Evolutionary conservation across 2,113 vertebrate genomes (phyloP), one percentile per base, ranked within the genome.

Genomic region (Oncorhynchus keta): DNA sequence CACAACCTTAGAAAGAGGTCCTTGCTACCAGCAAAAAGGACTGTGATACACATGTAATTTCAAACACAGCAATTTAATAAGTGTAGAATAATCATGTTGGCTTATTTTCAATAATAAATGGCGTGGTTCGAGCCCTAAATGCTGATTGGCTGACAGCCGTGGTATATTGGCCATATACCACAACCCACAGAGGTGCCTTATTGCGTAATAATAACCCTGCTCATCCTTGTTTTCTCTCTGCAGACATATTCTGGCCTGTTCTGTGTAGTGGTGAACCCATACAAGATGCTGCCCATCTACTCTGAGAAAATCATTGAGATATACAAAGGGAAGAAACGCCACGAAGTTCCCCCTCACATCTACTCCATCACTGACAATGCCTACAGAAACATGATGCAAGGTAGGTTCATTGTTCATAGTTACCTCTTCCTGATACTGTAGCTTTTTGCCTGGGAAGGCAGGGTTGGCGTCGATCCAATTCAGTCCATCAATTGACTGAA

Each of bases 361-460:
- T 99, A 99, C 0, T 92, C 97, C 75, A 97, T 99, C 0, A 94
- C 97, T 0, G 97, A 99, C 85, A 98, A 95, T 0, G 97, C 97
- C 81, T 99, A 99, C 93, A 93, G 97, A 89, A 98, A 96, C 94
- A 99, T 99, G 97, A 93, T 99, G 91, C 97, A 99, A 95, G 97
- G 97, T 99, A 92, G 48, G 73, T 65, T 16, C 73, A 57, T 67
- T 24, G 30, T 0, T 4, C 1, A 0, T 8, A 7, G 7, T 35
- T 12, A 62, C 18, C 32, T 59, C 64, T 5, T 64, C 5, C 24
- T 28, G 22, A n/a, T 20, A 5, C 24, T 14, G 5, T 66, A 24
- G 28, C 12, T 12, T 66, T 55, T 55, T 55, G 3, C 18, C 3
- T 55, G 14, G 51, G 51, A 55, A 16, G 14, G 16, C 2, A 4